Conservation (phyloP, 2,797 vertebrate species). For the Danio jaintianensis region DNA sequence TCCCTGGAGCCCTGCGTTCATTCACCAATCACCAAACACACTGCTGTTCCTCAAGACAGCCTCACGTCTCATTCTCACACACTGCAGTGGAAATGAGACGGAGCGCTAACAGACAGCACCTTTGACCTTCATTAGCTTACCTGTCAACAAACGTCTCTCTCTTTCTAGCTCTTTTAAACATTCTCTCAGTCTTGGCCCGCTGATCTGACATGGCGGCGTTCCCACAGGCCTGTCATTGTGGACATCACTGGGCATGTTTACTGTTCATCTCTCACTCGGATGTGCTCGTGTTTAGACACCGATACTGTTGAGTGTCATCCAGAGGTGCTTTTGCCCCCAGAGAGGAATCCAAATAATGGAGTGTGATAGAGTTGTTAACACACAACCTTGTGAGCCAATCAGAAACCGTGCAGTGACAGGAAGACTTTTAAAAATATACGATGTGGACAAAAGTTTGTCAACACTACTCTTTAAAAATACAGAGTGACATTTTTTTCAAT, state of each 20-base stretch:
- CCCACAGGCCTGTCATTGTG: slow-evolving; percentile 25
- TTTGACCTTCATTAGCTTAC: slow-evolving; percentile 53
- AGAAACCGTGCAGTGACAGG: slow-evolving; percentile 22
- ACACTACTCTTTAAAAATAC: neutral
- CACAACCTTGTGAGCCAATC: slow-evolving; percentile 39
- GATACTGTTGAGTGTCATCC: slow-evolving; percentile 40
- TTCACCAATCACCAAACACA: slow-evolving; percentile 39
- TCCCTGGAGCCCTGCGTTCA: slow-evolving; percentile 28
- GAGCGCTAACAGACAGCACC: slow-evolving; percentile 35
- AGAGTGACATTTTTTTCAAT: no score
- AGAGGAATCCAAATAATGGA: slow-evolving; percentile 40
- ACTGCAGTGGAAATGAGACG: slow-evolving; percentile 36
- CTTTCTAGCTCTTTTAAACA: slow-evolving; percentile 19
- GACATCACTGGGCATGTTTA: slow-evolving; percentile 40
- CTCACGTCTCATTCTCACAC: slow-evolving; percentile 39
- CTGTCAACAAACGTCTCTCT: slow-evolving; percentile 48
- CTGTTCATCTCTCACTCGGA: slow-evolving; percentile 31
- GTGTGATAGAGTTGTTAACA: slow-evolving; percentile 44
- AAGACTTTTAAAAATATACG: neutral
- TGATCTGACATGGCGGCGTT: slow-evolving; percentile 42
- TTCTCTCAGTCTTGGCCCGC: slow-evolving; percentile 30
- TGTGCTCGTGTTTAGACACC: slow-evolving; percentile 36
- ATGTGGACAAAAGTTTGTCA: neutral
- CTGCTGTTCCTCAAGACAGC: slow-evolving; percentile 49
- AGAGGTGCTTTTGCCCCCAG: slow-evolving; percentile 48